Conservation (phyloP, 2,113 vertebrate species). For the Verasper variegatus region DNA sequence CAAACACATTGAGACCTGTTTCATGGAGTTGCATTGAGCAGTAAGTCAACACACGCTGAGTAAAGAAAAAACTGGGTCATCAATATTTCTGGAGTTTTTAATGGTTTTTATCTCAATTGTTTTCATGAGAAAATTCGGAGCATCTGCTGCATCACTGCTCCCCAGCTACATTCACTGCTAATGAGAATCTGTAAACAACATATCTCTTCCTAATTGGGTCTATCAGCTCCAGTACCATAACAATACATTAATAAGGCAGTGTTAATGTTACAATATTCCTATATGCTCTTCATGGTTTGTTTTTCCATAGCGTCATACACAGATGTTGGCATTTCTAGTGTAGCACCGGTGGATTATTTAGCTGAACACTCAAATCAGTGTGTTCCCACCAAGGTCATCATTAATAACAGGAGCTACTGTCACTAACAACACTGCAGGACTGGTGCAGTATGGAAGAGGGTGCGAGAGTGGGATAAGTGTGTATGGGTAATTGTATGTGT, state of each 20-base stretch:
- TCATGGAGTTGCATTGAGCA: background rate
- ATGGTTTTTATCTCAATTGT: constrained; percentile 1
- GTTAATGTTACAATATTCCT: constrained; percentile 26
- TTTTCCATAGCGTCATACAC: constrained; percentile 40
- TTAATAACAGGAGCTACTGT: constrained; percentile 41
- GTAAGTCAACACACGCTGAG: too few species aligned
- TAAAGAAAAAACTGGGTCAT: constrained; percentile 7
- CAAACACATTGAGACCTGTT: background rate
- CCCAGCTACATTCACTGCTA: background rate
- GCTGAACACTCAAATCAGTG: constrained; percentile 20
- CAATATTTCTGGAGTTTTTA: constrained; percentile 2
- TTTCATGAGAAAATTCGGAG: too few species aligned
- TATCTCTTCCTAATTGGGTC: background rate
- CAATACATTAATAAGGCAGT: constrained; percentile 23
- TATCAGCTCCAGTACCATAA: constrained; percentile 21
- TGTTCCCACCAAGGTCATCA: constrained; percentile 40
- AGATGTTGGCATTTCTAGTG: constrained; percentile 40
- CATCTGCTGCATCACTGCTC: constrained; percentile 7
- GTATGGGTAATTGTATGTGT: constrained; percentile 21
- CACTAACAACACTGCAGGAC: constrained; percentile 49
- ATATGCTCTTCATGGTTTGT: constrained; percentile 25
- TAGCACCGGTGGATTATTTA: constrained; percentile 34
- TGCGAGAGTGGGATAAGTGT: constrained; percentile 29
- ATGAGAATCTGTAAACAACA: background rate
- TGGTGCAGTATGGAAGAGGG: constrained; percentile 44